Evolutionary conservation across 2,113 vertebrate genomes (phyloP).

Genomic region (Pipa parva): DNA sequence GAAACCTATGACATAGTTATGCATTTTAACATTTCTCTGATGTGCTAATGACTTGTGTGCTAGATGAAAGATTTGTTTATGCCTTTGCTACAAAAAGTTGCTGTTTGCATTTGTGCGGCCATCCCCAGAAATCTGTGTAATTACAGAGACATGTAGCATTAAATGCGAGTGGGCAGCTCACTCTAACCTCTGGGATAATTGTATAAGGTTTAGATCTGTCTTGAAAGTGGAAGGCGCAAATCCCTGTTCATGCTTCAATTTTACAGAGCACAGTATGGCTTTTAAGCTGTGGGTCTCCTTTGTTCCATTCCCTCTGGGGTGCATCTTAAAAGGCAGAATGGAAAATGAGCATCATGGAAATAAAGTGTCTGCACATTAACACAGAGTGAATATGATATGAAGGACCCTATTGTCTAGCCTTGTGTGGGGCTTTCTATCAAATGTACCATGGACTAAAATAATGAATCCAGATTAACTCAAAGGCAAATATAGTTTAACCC

Average conservation of each 20-base stretch:
- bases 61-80: too few species aligned
- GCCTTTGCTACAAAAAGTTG: neutral
- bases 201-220: slow-evolving; percentile 5
- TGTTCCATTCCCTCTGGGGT: slow-evolving; percentile 38
- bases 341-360: slow-evolving; percentile 33
- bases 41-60: too few species aligned
- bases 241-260: slow-evolving; percentile 13
- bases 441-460: slow-evolving; percentile 8
- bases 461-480: slow-evolving; percentile 7
- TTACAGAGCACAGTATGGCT: slow-evolving; percentile 15
- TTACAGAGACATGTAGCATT: slow-evolving; percentile 5
- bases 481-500: slow-evolving; percentile 25
- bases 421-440: slow-evolving; percentile 3
- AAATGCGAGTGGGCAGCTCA: slow-evolving; percentile 13
- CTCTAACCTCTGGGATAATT: slow-evolving; percentile 18
- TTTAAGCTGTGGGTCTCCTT: slow-evolving; percentile 31
- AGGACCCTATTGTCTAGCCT: slow-evolving; percentile 22
- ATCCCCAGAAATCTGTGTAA: slow-evolving; percentile 1
- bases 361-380: slow-evolving; percentile 33
- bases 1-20: too few species aligned
- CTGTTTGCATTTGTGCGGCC: neutral
- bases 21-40: too few species aligned
- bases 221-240: slow-evolving; percentile 25
- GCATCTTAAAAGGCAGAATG: slow-evolving; percentile 38
- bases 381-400: slow-evolving; percentile 35